Base-by-base conservation (phyloP, 2,113 vertebrate species). In the Amblyopsis rosae region DNA sequence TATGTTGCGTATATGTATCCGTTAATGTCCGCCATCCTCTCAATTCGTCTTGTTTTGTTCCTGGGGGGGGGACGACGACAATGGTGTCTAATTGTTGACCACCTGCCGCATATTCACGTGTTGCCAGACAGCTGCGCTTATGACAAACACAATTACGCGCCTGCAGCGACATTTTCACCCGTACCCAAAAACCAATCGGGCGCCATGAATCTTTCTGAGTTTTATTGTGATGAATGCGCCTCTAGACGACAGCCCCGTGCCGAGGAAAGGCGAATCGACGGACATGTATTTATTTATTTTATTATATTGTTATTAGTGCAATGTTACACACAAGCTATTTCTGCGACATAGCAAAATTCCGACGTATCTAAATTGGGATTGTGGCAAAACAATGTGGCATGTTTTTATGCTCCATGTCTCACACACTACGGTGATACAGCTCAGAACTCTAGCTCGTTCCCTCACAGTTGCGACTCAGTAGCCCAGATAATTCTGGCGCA, bases 51-150 rank as follows among this genome's bases (percentile, higher is more conserved):
- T 79, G 19, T 73, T 68, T 51, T 60, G 69, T 58, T 46, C 68
- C 68, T 33, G 70, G 50, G 0, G 48, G 80, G 72, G 4, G 35
- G 35, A 0, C 8, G 49, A n/a, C n/a, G 49, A 88, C 82, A 85
- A 87, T 76, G 19, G 68, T 62, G 69, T 69, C 63, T 76, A 85
- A 86, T 82, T 86, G 81, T 64, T 35, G 74, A 74, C 86, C 88
- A 91, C 88, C 87, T 92, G 88, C 88, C 59, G 59, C 12, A 8
- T 75, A 82, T 86, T 83, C 81, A 82, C 65, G 77, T 85, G 56
- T 67, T 2, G 13, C 5, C 2, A 64, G 71, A 65, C 86, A 88
- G 79, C 89, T 89, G 86, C 33, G 56, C 72, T 72, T 76, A 80
- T 82, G 79, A 83, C 72, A 70, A 88, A 87, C 67, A 62, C 73